These are phyloP conservation scores for Gymnarchus niloticus DNA, from an alignment of 2,113 vertebrate genomes.

Conservation along the genomic window DNA sequence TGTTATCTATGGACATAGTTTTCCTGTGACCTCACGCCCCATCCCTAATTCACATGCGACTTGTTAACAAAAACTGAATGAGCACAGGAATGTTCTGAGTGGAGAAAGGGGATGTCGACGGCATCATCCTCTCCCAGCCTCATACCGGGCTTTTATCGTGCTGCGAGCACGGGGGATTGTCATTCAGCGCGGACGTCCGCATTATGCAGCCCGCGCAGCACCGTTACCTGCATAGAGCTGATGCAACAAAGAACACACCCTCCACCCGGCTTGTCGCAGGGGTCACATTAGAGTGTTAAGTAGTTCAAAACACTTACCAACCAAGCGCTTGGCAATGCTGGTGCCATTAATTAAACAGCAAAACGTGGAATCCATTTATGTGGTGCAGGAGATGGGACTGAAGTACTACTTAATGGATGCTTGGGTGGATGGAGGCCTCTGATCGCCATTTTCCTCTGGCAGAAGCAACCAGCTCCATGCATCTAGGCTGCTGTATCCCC, in stretches of 20 bases:
- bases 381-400: constrained; percentile 3
- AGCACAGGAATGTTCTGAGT: not conserved
- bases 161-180: not conserved
- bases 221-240: not conserved
- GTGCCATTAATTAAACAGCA: constrained; percentile 18
- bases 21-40: not conserved
- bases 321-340: not conserved
- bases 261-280: not conserved
- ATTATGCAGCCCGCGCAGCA: not conserved
- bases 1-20: not conserved
- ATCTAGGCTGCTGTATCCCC: not conserved
- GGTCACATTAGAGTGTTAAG: constrained; percentile 19
- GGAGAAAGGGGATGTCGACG: not conserved
- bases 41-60: constrained; percentile 7
- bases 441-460: not conserved
- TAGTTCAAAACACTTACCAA: not conserved
- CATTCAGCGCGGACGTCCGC: not conserved
- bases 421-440: not conserved
- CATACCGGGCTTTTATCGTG: not conserved
- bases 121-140: not conserved
- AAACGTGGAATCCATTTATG: constrained; percentile 19
- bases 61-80: not conserved
- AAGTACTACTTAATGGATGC: not conserved
- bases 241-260: not conserved
- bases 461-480: not conserved